Evolutionary conservation across 2,113 vertebrate genomes (phyloP).

Genomic region (Octodon degus): DNA sequence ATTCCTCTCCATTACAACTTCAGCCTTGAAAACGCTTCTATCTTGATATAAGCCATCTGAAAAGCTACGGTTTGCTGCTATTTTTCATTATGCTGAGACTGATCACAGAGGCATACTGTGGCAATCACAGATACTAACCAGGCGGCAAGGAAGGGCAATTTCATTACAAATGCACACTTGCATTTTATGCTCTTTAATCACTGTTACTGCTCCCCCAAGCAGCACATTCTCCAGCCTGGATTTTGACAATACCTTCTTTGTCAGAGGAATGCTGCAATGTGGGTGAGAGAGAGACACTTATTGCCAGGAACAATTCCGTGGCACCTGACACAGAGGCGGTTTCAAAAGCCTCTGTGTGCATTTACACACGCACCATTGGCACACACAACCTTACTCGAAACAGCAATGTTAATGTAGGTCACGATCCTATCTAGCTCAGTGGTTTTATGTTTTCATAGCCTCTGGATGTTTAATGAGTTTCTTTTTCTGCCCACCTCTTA

Average conservation of each 20-base stretch:
- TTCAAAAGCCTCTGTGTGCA: background rate
- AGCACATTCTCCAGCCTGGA: background rate
- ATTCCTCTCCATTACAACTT: slow-evolving; percentile 58
- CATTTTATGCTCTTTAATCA: slow-evolving; percentile 66
- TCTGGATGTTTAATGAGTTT: slow-evolving; percentile 48
- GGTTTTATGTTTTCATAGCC: slow-evolving; percentile 24
- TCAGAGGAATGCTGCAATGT: background rate
- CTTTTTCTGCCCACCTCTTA: background rate
- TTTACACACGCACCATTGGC: background rate
- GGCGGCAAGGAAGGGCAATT: slow-evolving; percentile 63
- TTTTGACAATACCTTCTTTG: slow-evolving; percentile 46
- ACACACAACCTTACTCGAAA: background rate
- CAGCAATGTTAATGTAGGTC: background rate
- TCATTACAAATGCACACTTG: slow-evolving; percentile 67
- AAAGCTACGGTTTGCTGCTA: slow-evolving; percentile 65
- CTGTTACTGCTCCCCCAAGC: slow-evolving; percentile 57
- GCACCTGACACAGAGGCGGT: background rate
- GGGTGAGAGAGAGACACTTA: background rate
- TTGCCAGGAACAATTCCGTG: background rate
- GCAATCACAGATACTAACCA: slow-evolving; percentile 70
- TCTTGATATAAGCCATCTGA: slow-evolving; percentile 60
- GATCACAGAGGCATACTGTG: slow-evolving; percentile 48
- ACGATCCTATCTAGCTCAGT: background rate
- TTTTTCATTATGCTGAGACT: slow-evolving; percentile 69
- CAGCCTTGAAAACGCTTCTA: slow-evolving; percentile 65